phyloP scores from a whole-genome alignment of 1,140 invertebrate species.

The Listronotus bonariensis region DNA sequence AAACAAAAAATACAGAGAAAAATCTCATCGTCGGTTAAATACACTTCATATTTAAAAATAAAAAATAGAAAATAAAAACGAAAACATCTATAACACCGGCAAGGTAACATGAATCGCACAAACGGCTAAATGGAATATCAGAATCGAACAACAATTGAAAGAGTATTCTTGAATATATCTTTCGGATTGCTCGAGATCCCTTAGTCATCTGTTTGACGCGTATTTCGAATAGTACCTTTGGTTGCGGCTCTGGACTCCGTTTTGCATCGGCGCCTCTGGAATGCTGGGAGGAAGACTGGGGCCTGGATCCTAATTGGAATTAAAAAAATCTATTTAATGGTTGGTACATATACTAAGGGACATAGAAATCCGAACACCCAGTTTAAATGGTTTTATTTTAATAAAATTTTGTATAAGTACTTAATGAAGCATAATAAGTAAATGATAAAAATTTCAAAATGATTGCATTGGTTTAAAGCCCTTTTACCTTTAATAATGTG shows the following conservation, averaged over 20 bases:
- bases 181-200: slow-evolving; percentile 29
- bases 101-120: slow-evolving; percentile 27
- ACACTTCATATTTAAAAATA: slow-evolving; percentile 14
- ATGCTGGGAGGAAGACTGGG: slow-evolving; percentile 38
- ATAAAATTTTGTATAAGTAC: no score
- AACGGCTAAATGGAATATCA: slow-evolving; percentile 32
- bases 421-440: no score
- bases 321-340: no score
- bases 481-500: no score
- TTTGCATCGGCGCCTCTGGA: slow-evolving; percentile 24
- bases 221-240: slow-evolving; percentile 40
- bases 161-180: slow-evolving; percentile 42
- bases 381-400: no score
- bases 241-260: slow-evolving; percentile 33
- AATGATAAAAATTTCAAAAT: no score
- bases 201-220: slow-evolving; percentile 45
- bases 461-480: no score
- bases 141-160: slow-evolving; percentile 31
- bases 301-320: slow-evolving; percentile 42
- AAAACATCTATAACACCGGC: slow-evolving; percentile 28
- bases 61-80: slow-evolving; percentile 14
- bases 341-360: no score
- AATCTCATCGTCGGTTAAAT: slow-evolving; percentile 3
- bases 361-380: no score
- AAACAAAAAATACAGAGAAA: slow-evolving; percentile 3